Conservation (phyloP, 2,797 vertebrate genomes). For the Neostethus bicornis region DNA sequence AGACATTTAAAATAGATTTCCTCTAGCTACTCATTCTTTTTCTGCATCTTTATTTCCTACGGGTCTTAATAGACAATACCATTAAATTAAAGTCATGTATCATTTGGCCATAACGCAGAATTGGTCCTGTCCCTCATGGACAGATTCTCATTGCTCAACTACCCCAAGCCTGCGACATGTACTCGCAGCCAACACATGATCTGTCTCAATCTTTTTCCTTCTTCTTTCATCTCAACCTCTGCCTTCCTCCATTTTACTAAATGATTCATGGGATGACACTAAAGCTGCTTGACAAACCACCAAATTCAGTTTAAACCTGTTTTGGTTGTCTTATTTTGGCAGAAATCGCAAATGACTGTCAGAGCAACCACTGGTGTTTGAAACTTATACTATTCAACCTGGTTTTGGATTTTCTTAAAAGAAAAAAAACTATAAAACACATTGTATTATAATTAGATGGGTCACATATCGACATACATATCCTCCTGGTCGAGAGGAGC, state of each 20-base stretch:
- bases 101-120: constrained; percentile 58
- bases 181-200: constrained; percentile 34
- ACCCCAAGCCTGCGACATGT: constrained; percentile 28
- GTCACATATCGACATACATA: too few species aligned
- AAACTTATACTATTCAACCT: background rate
- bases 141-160: constrained; percentile 49
- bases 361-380: constrained; percentile 1
- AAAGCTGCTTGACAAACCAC: constrained; percentile 34
- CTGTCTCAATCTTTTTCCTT: constrained; percentile 38
- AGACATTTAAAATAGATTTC: constrained; percentile 56
- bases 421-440: too few species aligned
- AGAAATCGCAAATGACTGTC: constrained; percentile 25
- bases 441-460: background rate
- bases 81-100: constrained; percentile 78
- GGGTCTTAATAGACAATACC: constrained; percentile 59
- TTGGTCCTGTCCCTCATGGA: constrained; percentile 34
- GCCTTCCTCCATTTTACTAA: constrained; percentile 34
- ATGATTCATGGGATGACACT: constrained; percentile 45
- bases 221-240: constrained; percentile 37
- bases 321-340: constrained; percentile 23
- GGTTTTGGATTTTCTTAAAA: background rate
- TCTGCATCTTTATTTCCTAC: constrained; percentile 25
- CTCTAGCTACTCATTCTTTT: constrained; percentile 53
- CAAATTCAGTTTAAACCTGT: constrained; percentile 25
- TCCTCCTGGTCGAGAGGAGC: too few species aligned